phyloP scores from a whole-genome alignment of 2,888 invertebrate species.

The Tortricodes alternella region DNA sequence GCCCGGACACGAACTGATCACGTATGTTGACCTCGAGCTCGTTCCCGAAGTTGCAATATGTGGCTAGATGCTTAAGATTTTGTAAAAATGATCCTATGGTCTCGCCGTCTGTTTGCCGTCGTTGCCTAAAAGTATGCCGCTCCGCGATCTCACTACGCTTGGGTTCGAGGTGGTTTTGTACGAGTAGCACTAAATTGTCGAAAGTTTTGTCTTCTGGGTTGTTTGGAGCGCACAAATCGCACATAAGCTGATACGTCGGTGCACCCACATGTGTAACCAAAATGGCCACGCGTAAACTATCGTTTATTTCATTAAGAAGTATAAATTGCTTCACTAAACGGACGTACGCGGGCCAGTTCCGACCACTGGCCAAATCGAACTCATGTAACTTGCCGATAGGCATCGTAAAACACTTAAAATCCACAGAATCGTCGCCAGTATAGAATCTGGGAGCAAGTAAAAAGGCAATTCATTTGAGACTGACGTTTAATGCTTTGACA shows the following conservation, averaged over 20 bases:
- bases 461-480: too few species aligned
- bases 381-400: slow-evolving; percentile 36
- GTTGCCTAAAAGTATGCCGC: neutral
- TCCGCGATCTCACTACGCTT: neutral
- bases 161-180: neutral
- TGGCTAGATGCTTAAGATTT: slow-evolving; percentile 3
- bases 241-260: slow-evolving; percentile 35
- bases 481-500: too few species aligned
- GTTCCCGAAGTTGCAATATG: slow-evolving; percentile 32
- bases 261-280: slow-evolving; percentile 39
- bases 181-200: neutral
- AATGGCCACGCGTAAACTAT: slow-evolving; percentile 35
- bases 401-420: too few species aligned
- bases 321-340: slow-evolving; percentile 37
- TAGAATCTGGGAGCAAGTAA: too few species aligned
- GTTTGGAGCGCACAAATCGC: neutral
- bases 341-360: slow-evolving; percentile 36
- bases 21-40: slow-evolving; percentile 23
- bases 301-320: slow-evolving; percentile 33
- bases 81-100: neutral
- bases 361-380: slow-evolving; percentile 28
- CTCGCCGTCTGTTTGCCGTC: slow-evolving; percentile 2
- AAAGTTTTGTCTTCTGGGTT: slow-evolving; percentile 2
- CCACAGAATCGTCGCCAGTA: too few species aligned
- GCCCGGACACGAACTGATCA: slow-evolving; percentile 26